A percentile compares a stretch with the other conserved stretches of the same genome.
These are phyloP conservation scores for Uloborus diversus DNA, from an alignment of 1,140 invertebrate genomes.

Conservation along the genomic window DNA sequence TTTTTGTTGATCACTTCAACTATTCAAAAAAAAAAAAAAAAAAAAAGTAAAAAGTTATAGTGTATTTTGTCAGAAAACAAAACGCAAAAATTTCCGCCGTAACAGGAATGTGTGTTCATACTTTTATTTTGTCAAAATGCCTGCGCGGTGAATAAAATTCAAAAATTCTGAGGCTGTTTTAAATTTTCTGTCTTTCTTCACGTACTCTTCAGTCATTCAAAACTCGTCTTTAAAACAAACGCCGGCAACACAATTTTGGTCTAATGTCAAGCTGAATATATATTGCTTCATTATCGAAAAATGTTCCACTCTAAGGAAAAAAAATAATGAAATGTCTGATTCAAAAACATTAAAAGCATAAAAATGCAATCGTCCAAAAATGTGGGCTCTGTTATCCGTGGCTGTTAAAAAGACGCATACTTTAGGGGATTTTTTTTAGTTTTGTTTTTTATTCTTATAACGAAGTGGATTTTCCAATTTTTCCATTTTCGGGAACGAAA, in stretches of 20 bases:
- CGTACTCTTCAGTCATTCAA: not conserved
- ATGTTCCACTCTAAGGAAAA: not conserved
- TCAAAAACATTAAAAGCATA: not conserved
- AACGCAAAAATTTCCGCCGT: no score
- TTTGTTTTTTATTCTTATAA: not conserved
- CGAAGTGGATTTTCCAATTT: no score
- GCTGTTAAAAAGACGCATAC: conserved; percentile 29
- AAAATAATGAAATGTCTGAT: not conserved
- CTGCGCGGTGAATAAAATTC: no score
- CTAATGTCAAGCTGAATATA: conserved; percentile 37
- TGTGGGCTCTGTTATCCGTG: not conserved
- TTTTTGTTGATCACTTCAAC: no score
- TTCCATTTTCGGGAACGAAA: not conserved
- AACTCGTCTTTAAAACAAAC: no score
- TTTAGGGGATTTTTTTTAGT: not conserved
- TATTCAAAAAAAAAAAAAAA: no score
- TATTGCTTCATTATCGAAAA: conserved; percentile 49
- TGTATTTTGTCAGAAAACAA: no score
- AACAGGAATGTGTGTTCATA: no score
- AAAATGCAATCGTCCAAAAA: not conserved
- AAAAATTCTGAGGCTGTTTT: no score
- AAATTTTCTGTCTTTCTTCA: not conserved
- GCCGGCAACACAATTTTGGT: conserved; percentile 9
- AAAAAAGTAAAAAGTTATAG: no score
- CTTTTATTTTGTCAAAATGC: no score